phyloP scores from a whole-genome alignment of 2,888 invertebrate genomes.

The Agriopis leucophaearia region DNA sequence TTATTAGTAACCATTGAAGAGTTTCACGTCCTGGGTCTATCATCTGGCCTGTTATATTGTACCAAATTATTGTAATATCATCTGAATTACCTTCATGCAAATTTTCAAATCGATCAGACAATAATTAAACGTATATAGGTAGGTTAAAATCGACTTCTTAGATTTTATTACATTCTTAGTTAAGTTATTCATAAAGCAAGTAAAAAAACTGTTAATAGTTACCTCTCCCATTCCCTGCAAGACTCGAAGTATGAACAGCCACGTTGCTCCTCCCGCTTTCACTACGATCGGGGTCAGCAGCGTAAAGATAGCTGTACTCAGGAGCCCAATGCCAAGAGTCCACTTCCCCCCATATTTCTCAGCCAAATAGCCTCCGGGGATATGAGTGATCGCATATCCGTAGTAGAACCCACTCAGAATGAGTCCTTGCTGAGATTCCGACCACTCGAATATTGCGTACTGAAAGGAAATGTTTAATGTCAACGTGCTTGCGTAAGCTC shows the following conservation, averaged over 20 bases:
- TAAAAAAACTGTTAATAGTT: constrained; percentile 12
- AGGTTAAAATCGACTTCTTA: too few relatives aligned
- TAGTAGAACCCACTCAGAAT: constrained; percentile 94
- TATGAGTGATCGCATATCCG: constrained; percentile 94
- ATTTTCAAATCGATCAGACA: too few relatives aligned
- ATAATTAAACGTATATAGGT: not conserved
- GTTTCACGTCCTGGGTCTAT: too few relatives aligned
- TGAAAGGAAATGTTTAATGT: constrained; percentile 55
- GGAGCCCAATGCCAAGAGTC: constrained; percentile 92
- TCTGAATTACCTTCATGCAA: too few relatives aligned
- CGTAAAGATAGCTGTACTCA: constrained; percentile 93
- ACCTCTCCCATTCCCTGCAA: constrained; percentile 94
- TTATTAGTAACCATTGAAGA: too few relatives aligned
- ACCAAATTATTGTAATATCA: too few relatives aligned
- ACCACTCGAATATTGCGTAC: constrained; percentile 89
- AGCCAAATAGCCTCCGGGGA: constrained; percentile 94
- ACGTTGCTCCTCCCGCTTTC: constrained; percentile 82
- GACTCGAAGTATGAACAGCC: constrained; percentile 86
- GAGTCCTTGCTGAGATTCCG: constrained; percentile 90
- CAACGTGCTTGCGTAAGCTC: constrained; percentile 19
- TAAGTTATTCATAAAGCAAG: not conserved
- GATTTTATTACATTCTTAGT: not conserved
- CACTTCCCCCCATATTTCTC: constrained; percentile 95
- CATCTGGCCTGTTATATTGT: too few relatives aligned
- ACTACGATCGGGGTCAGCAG: constrained; percentile 92